Evolutionary conservation across 1,140 invertebrate genomes (phyloP), one percentile per base, ranked within the genome.

Genomic region (Matsumurasca onukii): DNA sequence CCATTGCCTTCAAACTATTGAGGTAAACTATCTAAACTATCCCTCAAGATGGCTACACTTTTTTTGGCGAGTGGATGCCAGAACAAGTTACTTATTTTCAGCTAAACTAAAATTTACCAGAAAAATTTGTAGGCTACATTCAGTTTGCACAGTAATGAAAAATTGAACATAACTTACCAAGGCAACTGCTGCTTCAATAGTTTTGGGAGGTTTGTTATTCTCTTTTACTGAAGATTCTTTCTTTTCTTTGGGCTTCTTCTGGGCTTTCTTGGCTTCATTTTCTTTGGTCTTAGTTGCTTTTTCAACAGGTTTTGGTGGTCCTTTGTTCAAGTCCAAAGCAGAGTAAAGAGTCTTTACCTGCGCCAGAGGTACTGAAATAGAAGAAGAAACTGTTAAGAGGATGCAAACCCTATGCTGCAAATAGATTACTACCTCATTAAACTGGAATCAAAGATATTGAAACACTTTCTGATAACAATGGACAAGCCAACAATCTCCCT

Each of bases 141-240:
- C n/a, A n/a, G n/a, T n/a, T n/a, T n/a, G n/a, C n/a, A n/a, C n/a
- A n/a, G n/a, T n/a, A n/a, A n/a, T n/a, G n/a, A n/a, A n/a, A n/a
- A n/a, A n/a, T n/a, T n/a, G n/a, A n/a, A n/a, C n/a, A n/a, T n/a
- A n/a, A 78, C 80, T 80, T 82, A 89, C 87, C 67, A 76, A 73
- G 77, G 84, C 82, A 39, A 90, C 76, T 25, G 86, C 87, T 75
- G 83, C 85, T 75, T 89, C 88, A 55, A 90, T 80, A 31, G 84
- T 85, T 78, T 89, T 90, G 24, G 86, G 85, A 64, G 79, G 80
- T 75, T 89, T 88, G 24, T n/a, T 59, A 39, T 39, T 39, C 69
- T 79, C 77, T 69, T 81, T 82, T 12, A 76, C 73, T 12, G 77
- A 73, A 49, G 76, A 73, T 24, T 81, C 80, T 66, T 80, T 81